Evolutionary conservation across 1,140 invertebrate species (phyloP), one percentile per base, ranked within the genome.

Genomic region (Drosophila eugracilis): DNA sequence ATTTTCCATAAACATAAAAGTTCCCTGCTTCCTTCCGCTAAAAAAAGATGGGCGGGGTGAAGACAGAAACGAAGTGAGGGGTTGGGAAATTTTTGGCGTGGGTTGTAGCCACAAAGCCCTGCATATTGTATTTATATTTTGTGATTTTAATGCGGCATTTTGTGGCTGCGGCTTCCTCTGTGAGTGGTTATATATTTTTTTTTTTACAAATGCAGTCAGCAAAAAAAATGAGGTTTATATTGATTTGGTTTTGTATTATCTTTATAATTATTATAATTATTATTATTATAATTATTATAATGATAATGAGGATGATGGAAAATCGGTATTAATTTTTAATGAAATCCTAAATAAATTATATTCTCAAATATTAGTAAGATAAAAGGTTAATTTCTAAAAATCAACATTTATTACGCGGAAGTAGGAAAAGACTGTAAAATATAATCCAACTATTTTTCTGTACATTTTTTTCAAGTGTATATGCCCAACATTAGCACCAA

Each of bases 41-140:
- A 67, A 44, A 67, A 42, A 44, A 22, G 41, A 30, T 59, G 67
- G 24, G 54, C 26, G 50, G 45, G n/a, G 28, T 26, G 57, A 57
- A 34, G 48, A n/a, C n/a, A n/a, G n/a, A n/a, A n/a, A n/a, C n/a
- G n/a, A n/a, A n/a, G 45, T 47, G 45, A 47, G 57, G 7, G 52
- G 63, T 1, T 22, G 26, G 36, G 45, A 45, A 21, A 37, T 12
- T 21, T 21, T 26, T 6, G 14, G 37, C 5, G 7, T 10, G 26
- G 53, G 55, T 63, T 63, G 60, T 48, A 48, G 62, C 57, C 57
- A 39, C 77, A 67, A 70, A 42, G 71, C 66, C 50, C 75, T 73
- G 78, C 78, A 83, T 83, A 83, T 83, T 83, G 78, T 83, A 83
- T 83, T 83, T 83, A 81, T 83, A 78, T 83, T 83, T 83, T 83